Evolutionary conservation across 2,113 vertebrate species (phyloP).

Genomic region (Vidua macroura): DNA sequence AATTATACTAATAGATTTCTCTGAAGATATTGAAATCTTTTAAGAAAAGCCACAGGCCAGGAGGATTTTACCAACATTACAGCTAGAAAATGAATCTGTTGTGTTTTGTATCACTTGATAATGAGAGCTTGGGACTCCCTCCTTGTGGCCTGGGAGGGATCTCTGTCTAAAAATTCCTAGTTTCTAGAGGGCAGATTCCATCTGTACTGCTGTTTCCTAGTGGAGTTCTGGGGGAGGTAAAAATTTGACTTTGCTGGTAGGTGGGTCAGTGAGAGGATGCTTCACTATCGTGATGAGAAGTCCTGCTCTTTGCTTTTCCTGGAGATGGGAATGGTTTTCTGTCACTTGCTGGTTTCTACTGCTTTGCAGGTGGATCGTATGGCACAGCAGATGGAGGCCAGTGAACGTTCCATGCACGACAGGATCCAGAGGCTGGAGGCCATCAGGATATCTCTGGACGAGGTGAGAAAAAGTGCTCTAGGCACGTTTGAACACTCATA

Average conservation of each 20-base stretch:
- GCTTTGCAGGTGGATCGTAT: conserved; percentile 82
- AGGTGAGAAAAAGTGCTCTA: conserved; percentile 73
- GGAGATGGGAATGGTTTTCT: not conserved
- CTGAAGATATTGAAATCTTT: not conserved
- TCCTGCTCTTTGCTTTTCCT: not conserved
- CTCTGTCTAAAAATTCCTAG: not conserved
- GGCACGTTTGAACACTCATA: accelerated
- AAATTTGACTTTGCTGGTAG: not conserved
- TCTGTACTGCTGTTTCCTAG: not conserved
- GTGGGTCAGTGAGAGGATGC: not conserved
- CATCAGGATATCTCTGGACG: conserved; percentile 82
- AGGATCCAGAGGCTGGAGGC: conserved; percentile 86
- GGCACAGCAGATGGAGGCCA: conserved; percentile 80
- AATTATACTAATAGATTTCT: not conserved
- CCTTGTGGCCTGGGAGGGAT: not conserved
- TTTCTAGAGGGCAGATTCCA: not conserved
- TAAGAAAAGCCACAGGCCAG: not conserved
- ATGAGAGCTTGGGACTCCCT: not conserved
- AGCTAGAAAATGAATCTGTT: not conserved
- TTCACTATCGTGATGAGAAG: accelerated
- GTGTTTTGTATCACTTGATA: not conserved
- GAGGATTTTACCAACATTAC: not conserved
- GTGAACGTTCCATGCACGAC: conserved; percentile 80
- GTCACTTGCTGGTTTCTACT: not conserved
- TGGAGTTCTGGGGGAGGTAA: not conserved